phyloP scores from a whole-genome alignment of 2,113 vertebrate species.

The Sander lucioperca region DNA sequence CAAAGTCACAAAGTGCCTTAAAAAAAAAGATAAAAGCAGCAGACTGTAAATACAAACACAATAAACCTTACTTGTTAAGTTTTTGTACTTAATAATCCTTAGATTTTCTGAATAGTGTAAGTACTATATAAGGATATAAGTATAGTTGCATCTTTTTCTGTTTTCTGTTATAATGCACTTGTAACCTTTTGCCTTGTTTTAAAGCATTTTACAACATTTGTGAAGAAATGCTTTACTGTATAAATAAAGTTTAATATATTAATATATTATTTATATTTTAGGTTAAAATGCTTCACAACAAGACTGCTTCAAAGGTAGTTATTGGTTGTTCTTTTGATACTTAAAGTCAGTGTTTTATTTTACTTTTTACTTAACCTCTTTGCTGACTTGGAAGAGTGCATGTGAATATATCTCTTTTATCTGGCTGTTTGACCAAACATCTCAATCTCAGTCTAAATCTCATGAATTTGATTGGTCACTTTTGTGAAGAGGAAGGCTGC shows the following conservation, averaged over 20 bases:
- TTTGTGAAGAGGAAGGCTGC: neutral
- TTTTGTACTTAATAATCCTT: neutral
- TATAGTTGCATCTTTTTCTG: neutral
- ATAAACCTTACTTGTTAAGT: neutral
- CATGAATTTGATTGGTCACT: no score
- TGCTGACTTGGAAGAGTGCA: neutral
- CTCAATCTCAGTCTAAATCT: neutral
- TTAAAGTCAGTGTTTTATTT: neutral
- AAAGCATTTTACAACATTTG: neutral
- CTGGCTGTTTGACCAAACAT: neutral
- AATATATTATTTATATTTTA: neutral
- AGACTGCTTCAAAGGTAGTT: neutral
- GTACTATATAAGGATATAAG: neutral
- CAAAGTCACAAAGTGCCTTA: neutral
- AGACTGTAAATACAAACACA: neutral
- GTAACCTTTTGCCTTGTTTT: neutral
- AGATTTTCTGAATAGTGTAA: neutral
- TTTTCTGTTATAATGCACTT: neutral
- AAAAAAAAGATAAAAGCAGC: neutral
- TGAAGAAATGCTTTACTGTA: neutral
- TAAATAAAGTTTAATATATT: neutral
- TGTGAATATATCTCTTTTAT: no score
- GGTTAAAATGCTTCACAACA: neutral
- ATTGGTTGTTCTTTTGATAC: neutral
- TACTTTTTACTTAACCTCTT: neutral